Base-by-base conservation (phyloP, 2,113 vertebrate genomes). In the Cephalopholis sonnerati region DNA sequence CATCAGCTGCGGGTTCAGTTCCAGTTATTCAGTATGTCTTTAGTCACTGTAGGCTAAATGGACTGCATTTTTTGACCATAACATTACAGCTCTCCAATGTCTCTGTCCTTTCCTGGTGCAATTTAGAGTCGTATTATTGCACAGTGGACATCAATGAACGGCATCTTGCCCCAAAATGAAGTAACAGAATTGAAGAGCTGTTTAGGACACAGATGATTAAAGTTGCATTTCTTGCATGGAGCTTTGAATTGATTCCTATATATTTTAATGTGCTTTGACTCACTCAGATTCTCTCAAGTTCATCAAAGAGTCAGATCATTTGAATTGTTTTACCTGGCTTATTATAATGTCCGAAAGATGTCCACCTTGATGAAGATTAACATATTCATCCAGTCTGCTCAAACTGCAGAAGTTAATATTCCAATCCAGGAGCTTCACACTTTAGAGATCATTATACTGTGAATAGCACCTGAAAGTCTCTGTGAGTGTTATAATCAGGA, bases 401-500 rank as follows among this genome's bases (percentile, higher is more conserved):
- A 89, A 81, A 62, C 51, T 20, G 54, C 25, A 66, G 12, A 74
- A 76, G 55, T n/a, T 84, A 79, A 82, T 81, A 75, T 75, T 81
- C 62, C 50, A 79, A 27, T 65, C 83, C 58, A 74, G 79, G 29
- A 69, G 81, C 36, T 85, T 86, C 58, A 73, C 77, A 71, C 67
- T 77, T 87, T 57, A 57, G 67, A 83, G 66, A 81, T 83, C 76
- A 74, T 92, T 86, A 74, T 32, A 32, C 51, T 76, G 72, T 71
- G 57, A 86, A 64, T 66, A 77, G 68, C 72, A 84, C 73, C 84
- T 86, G 74, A 82, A 86, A 80, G 70, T 76, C 75, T 84, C 12
- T 48, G 18, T 46, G 12, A 70, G 71, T 68, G 75, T 81, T 74
- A 77, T n/a, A 55, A 88, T 89, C 66, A 64, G 63, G 68, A 75